Evolutionary conservation across 2,113 vertebrate genomes (phyloP).

Genomic region (Cyrtonyx montezumae): DNA sequence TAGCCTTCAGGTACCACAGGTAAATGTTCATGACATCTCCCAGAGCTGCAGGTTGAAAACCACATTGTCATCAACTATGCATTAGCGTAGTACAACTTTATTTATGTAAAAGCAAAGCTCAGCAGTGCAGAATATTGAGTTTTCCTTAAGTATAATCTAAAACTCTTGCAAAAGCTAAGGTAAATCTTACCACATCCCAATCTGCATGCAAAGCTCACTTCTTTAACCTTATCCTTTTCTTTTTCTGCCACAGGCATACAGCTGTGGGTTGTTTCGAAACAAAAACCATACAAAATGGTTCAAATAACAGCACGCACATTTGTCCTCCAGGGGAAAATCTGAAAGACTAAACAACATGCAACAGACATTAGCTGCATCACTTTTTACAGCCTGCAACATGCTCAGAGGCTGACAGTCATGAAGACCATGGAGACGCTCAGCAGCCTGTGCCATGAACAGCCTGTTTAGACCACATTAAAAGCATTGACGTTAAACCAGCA

Average conservation of each 20-base stretch:
- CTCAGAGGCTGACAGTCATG: neutral
- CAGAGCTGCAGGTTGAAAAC: neutral
- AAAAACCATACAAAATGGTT: neutral
- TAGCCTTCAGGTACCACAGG: neutral
- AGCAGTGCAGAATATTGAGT: neutral
- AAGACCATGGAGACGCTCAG: neutral
- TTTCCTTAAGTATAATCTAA: neutral
- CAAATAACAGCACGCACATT: neutral
- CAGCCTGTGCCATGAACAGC: neutral
- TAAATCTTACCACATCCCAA: neutral
- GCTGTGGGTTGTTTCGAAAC: neutral
- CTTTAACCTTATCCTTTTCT: slow-evolving; percentile 8
- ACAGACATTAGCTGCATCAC: neutral
- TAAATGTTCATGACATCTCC: neutral
- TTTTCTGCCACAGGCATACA: neutral
- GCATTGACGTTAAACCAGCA: neutral
- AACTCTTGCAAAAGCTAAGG: neutral
- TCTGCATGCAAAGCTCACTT: neutral
- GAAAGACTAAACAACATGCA: neutral
- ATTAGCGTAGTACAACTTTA: neutral
- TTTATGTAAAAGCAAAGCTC: neutral
- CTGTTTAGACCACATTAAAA: neutral
- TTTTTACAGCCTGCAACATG: neutral
- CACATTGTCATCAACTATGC: neutral
- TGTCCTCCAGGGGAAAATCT: neutral